Base-by-base conservation (phyloP, 2,797 vertebrate genomes). In the Etheostoma nigrum region DNA sequence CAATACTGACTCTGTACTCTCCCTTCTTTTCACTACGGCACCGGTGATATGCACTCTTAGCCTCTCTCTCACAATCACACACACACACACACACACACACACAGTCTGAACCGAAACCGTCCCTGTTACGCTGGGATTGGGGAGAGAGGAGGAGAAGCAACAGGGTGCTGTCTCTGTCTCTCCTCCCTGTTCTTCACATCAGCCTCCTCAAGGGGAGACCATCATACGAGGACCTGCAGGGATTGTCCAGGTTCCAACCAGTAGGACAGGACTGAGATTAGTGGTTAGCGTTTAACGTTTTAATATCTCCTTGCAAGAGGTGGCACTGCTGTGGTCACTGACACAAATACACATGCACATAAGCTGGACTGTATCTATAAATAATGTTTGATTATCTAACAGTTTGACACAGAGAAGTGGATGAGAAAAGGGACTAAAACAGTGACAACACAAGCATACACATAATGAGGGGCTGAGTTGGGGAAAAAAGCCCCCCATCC, bases 81-180 rank as follows among this genome's bases (percentile, higher is more conserved):
- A 27, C 27, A 67, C 53, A 53, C 16, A 25, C 27, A 16, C 36
- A 30, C 3, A 30, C 5, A 67, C 57, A 53, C 16, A 25, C 27
- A 16, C 36, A 40, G 10, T 12, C 58, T 87, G 83, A 89, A 86
- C 89, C 76, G 63, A 76, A 81, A 88, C 76, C 78, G 88, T 81
- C 65, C 71, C 79, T 21, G 74, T 79, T 72, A 85, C 2, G 9
- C 70, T 74, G 63, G 59, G 62, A 82, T 67, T 30, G 54, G 30
- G 49, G 76, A 61, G 71, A 72, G 61, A 23, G 54, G 76, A 48
- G 49, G 62, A 18, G 62, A 64, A 58, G 69, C 68, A 60, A 74
- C 49, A 72, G 67, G 70, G 74, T 49, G 13, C 76, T 42, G 53
- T 77, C 36, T 52, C 59, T 72, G 76, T 66, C 36, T 74, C 66